Conservation (phyloP, 2,888 invertebrate species). For the Brenthis ino region DNA sequence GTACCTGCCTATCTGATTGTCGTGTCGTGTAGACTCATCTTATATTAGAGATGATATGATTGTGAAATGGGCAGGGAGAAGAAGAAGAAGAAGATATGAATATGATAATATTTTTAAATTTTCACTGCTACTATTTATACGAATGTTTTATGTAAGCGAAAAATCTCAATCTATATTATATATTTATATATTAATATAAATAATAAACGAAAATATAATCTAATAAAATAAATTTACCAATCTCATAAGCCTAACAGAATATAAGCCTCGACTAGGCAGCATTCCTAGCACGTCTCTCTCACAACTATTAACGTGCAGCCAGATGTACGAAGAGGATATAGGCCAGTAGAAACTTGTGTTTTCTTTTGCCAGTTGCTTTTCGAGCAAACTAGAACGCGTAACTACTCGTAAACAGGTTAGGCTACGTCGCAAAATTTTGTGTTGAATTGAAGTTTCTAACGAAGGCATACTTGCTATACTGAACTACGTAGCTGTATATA, state of each 20-base stretch:
- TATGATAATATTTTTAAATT: too few relatives aligned
- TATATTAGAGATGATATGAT: too few relatives aligned
- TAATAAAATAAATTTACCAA: constrained; percentile 21
- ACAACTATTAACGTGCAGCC: constrained; percentile 37
- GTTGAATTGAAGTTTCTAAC: constrained; percentile 4
- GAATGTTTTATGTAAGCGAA: too few relatives aligned
- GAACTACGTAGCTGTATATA: too few relatives aligned
- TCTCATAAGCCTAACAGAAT: constrained; percentile 27
- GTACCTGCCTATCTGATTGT: too few relatives aligned
- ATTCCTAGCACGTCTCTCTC: constrained; percentile 46
- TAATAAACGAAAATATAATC: constrained; percentile 17
- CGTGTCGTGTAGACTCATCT: too few relatives aligned
- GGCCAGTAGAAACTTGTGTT: constrained; percentile 32
- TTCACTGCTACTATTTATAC: too few relatives aligned
- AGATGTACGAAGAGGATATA: constrained; percentile 29
- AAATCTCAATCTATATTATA: too few relatives aligned
- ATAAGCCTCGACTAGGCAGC: constrained; percentile 49
- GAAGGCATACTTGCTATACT: too few relatives aligned
- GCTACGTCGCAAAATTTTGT: constrained; percentile 9
- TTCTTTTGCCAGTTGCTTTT: constrained; percentile 32
- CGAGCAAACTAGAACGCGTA: constrained; percentile 23
- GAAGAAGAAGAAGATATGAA: too few relatives aligned
- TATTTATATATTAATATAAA: neutral
- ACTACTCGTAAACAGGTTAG: constrained; percentile 26
- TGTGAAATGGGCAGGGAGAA: too few relatives aligned